These are phyloP conservation scores for Ligdia adustata DNA, from an alignment of 2,888 invertebrate species.

Conservation along the genomic window DNA sequence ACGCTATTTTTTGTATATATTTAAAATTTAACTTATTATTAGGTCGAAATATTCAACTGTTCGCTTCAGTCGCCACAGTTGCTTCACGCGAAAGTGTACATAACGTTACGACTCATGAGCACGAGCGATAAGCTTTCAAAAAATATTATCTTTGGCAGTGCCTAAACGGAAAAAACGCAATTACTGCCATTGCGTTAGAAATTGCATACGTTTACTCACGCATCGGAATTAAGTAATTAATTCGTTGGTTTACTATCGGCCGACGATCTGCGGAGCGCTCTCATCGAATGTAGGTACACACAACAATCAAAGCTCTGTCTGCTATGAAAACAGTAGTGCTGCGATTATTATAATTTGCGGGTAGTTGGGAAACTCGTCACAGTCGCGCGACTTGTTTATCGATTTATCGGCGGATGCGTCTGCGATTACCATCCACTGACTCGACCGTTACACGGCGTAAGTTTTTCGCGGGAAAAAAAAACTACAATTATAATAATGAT, in stretches of 20 bases:
- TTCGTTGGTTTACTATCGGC: constrained; percentile 66
- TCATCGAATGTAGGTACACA: constrained; percentile 64
- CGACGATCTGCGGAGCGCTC: constrained; percentile 71
- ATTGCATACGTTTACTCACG: constrained; percentile 73
- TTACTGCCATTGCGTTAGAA: constrained; percentile 73
- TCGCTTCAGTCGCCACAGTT: constrained; percentile 46
- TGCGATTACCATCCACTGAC: constrained; percentile 69
- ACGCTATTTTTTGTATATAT: constrained; percentile 37
- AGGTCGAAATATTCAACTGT: constrained; percentile 45
- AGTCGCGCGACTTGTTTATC: constrained; percentile 73
- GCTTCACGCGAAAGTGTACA: constrained; percentile 64
- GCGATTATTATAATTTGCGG: constrained; percentile 65
- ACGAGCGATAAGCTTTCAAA: constrained; percentile 75
- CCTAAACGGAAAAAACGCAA: constrained; percentile 69
- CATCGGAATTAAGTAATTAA: constrained; percentile 81
- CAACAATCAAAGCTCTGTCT: constrained; percentile 61
- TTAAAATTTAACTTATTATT: constrained; percentile 47
- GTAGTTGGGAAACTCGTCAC: constrained; percentile 72
- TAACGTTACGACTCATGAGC: constrained; percentile 69
- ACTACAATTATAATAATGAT: constrained; percentile 77
- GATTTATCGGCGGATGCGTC: constrained; percentile 78
- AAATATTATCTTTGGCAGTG: constrained; percentile 59
- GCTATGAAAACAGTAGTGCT: constrained; percentile 66
- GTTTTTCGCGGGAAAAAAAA: constrained; percentile 76
- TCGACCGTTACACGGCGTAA: constrained; percentile 71